These are phyloP conservation scores for Pagrus major DNA, from an alignment of 2,113 vertebrate genomes.

Conservation along the genomic window DNA sequence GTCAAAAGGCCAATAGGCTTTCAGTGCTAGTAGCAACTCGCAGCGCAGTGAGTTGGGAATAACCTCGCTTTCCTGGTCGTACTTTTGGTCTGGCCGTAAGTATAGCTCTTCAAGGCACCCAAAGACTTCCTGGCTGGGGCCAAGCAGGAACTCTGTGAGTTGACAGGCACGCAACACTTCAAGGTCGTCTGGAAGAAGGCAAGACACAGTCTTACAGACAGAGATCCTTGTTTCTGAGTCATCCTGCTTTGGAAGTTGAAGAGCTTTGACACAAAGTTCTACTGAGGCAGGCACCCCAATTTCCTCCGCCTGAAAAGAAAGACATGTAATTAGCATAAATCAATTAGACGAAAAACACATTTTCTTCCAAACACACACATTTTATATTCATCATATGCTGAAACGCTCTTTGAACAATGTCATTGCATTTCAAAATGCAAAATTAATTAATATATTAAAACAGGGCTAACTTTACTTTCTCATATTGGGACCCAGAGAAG, in stretches of 20 bases:
- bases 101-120: conserved; percentile 91
- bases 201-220: conserved; percentile 94
- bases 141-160: conserved; percentile 95
- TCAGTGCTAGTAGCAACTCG: conserved; percentile 94
- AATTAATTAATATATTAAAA: not conserved
- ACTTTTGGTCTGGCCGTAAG: conserved; percentile 94
- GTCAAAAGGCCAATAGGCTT: conserved; percentile 97
- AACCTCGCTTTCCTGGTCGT: conserved; percentile 91
- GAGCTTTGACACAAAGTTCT: conserved; percentile 94
- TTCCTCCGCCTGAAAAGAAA: conserved; percentile 86
- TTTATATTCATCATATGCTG: not conserved
- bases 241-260: conserved; percentile 92
- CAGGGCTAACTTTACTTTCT: not conserved
- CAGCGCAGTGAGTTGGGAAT: conserved; percentile 98
- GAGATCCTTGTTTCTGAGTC: conserved; percentile 92
- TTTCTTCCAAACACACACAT: not conserved
- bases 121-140: conserved; percentile 89
- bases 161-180: conserved; percentile 96
- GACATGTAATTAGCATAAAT: conserved; percentile 11
- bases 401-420: not conserved
- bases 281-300: conserved; percentile 91
- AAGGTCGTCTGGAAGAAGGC: conserved; percentile 93
- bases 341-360: not conserved
- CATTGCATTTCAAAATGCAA: not conserved
- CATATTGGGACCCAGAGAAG: not conserved